Percentiles rank a stretch among this genome's conserved stretches.
Conservation (phyloP, 2,113 vertebrate genomes). For the Corythoichthys haematopterus region DNA sequence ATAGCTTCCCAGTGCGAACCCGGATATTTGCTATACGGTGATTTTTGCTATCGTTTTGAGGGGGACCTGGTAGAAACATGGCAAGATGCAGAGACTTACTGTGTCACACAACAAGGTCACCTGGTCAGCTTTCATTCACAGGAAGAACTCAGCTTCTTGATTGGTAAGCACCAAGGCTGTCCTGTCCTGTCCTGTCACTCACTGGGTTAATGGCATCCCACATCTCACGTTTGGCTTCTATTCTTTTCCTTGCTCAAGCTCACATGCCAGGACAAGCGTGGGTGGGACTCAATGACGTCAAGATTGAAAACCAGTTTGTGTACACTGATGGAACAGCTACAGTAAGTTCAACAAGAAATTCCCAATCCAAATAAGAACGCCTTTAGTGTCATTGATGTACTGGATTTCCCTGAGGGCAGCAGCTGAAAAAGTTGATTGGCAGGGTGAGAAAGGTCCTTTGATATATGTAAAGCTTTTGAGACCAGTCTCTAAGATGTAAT, state of each 20-base stretch:
- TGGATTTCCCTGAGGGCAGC: too few species aligned
- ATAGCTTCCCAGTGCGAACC: conserved; percentile 68
- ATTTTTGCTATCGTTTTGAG: conserved; percentile 74
- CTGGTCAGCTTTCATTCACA: conserved; percentile 64
- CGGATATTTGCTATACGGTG: conserved; percentile 64
- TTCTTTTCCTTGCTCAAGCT: conserved; percentile 39
- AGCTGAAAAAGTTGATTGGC: too few species aligned
- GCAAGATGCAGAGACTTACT: conserved; percentile 65
- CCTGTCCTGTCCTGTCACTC: too few species aligned
- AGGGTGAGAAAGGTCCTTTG: too few species aligned
- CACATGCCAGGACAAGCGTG: conserved; percentile 67
- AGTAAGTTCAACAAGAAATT: conserved; percentile 48
- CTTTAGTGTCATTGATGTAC: too few species aligned
- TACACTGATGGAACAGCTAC: conserved; percentile 60
- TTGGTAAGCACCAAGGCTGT: conserved; percentile 45
- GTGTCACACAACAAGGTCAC: conserved; percentile 54
- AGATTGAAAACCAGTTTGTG: conserved; percentile 44
- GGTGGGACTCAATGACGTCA: conserved; percentile 70
- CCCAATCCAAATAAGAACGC: too few species aligned
- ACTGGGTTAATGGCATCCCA: neutral
- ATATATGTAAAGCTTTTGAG: too few species aligned
- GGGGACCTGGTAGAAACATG: conserved; percentile 55
- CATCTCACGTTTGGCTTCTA: neutral
- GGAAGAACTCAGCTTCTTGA: conserved; percentile 68
- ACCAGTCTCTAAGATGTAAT: too few species aligned